Evolutionary conservation across 1,140 invertebrate species (phyloP), one percentile per base, ranked within the genome.

Genomic region (Eufriesea mexicana): DNA sequence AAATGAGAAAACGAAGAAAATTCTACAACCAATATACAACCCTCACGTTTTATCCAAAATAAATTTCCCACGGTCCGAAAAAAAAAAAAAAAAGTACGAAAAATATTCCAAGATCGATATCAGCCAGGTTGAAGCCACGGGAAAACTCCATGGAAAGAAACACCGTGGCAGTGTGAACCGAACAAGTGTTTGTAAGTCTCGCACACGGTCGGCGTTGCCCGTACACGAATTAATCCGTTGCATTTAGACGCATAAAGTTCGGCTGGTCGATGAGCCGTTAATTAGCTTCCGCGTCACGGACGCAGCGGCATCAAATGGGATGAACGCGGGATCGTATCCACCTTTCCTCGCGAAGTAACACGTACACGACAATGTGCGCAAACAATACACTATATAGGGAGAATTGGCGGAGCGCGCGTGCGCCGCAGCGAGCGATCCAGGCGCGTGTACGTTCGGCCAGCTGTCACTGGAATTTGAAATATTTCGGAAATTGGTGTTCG

Each of bases 281-380:
- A 87, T 87, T 87, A 87, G 82, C 85, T 84, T 87, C 85, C 76
- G 28, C 85, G 76, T 83, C 86, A 87, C 86, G 86, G 85, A 87
- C 85, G 81, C 81, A 55, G 70, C 72, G 64, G 85, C 16, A 87
- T 87, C 86, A 87, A 87, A 87, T 67, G 77, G 86, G 71, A 87
- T 84, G 85, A 87, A 87, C 72, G n/a, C 64, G 81, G 72, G 81
- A 76, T 84, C 61, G 49, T 42, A 77, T 47, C 61, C 76, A 61
- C 67, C 76, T 67, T 86, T 79, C 81, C 76, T 73, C 72, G 81
- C 35, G 59, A 83, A 75, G 71, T 83, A 86, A 86, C 80, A 79
- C 84, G 84, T 81, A 78, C 81, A 70, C 74, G 81, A 70, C 66
- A 54, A 54, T 78, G 64, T 49, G n/a, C 45, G 74, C 73, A 83